A percentile compares a stretch with the other conserved stretches of the same genome.
Conservation (phyloP, 2,888 invertebrate genomes). For the Andricus curvator region DNA sequence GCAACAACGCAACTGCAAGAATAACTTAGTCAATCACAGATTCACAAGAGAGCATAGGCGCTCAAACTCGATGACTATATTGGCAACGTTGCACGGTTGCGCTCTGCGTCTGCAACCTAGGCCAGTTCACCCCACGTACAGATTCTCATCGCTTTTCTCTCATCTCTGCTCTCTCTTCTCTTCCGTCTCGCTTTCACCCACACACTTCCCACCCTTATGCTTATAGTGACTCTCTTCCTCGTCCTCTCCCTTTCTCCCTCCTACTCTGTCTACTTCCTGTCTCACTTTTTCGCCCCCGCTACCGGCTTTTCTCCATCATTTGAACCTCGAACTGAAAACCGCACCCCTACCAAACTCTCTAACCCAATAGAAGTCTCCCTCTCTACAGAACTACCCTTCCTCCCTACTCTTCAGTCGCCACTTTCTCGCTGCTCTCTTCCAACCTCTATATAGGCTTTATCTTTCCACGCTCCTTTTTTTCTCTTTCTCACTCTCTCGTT, state of each 20-base stretch:
- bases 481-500: constrained; percentile 17
- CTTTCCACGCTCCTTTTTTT: constrained; percentile 24
- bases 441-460: constrained; percentile 10
- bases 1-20: neutral
- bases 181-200: constrained; percentile 45
- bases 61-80: constrained; percentile 35
- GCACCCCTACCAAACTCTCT: constrained; percentile 36
- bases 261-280: constrained; percentile 18
- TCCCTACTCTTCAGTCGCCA: constrained; percentile 6
- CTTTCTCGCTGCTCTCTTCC: constrained; percentile 21
- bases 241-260: constrained; percentile 40
- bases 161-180: constrained; percentile 23
- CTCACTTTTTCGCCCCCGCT: constrained; percentile 25
- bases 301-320: constrained; percentile 26
- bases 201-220: constrained; percentile 37
- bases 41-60: constrained; percentile 19
- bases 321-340: constrained; percentile 39
- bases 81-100: constrained; percentile 27
- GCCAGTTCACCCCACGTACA: constrained; percentile 31
- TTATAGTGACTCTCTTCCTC: constrained; percentile 43
- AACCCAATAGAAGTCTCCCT: constrained; percentile 24
- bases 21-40: constrained; percentile 14
- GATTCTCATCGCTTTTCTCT: constrained; percentile 15
- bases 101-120: constrained; percentile 34
- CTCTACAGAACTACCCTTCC: neutral